Percentiles rank a stretch among this genome's conserved stretches.
These are phyloP conservation scores for Hippoglossus stenolepis DNA, from an alignment of 2,113 vertebrate species.

Conservation along the genomic window DNA sequence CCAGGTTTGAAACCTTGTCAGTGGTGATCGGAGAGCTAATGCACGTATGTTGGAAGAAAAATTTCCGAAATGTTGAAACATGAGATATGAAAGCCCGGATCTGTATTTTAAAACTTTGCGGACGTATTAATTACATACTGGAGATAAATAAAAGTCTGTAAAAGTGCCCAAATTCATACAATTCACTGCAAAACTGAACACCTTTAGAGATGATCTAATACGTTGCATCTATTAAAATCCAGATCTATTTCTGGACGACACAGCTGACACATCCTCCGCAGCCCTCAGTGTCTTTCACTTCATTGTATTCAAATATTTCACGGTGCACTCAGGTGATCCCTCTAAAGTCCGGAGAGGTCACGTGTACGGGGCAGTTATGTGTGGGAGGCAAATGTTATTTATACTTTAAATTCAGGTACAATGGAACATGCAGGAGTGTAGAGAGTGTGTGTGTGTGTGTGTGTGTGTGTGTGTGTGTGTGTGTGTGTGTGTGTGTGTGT, in stretches of 20 bases:
- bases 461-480: not conserved
- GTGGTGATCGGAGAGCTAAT: too few species aligned
- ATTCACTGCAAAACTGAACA: too few species aligned
- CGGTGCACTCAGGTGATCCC: slow-evolving; percentile 16
- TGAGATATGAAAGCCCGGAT: too few species aligned
- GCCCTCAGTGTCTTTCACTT: not conserved
- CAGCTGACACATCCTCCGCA: slow-evolving; percentile 1
- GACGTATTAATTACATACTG: too few species aligned
- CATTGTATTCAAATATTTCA: not conserved
- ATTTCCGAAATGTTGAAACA: too few species aligned
- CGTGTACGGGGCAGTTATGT: not conserved
- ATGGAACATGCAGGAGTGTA: not conserved
- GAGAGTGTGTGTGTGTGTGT: too few species aligned
- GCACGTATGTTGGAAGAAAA: too few species aligned
- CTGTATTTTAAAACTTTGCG: too few species aligned
- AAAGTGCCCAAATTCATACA: too few species aligned
- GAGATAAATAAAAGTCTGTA: too few species aligned
- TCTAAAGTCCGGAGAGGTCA: not conserved
- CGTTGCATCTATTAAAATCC: not conserved
- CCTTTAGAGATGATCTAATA: not conserved
- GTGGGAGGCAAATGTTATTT: not conserved
- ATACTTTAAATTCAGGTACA: not conserved
- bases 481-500: too few species aligned
- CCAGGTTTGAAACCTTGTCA: too few species aligned
- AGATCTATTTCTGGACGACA: slow-evolving; percentile 8